A percentile compares a stretch with the other conserved stretches of the same genome.
Conservation (phyloP, 2,888 invertebrate species). For the Cynaeus angustus region DNA sequence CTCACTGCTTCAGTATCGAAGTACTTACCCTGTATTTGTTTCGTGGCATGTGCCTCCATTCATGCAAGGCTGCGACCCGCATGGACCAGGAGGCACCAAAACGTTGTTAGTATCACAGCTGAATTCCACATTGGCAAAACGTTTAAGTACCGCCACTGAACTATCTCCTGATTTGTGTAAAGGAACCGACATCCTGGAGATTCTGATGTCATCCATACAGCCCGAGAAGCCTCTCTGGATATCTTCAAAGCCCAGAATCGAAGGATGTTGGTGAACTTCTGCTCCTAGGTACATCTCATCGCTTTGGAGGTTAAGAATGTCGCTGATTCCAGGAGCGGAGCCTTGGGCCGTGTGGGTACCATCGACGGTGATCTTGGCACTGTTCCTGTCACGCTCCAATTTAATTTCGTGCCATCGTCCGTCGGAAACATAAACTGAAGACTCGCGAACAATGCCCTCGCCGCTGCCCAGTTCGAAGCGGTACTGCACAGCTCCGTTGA, state of each 20-base stretch:
- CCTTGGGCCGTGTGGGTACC: slow-evolving; percentile 82
- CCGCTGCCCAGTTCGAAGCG: slow-evolving; percentile 95
- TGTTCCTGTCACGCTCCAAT: slow-evolving; percentile 87
- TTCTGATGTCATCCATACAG: slow-evolving; percentile 90
- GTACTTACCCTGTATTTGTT: slow-evolving; percentile 67
- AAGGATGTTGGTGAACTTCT: slow-evolving; percentile 84
- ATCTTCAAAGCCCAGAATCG: slow-evolving; percentile 81
- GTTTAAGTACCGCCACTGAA: slow-evolving; percentile 78
- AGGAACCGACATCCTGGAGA: slow-evolving; percentile 85
- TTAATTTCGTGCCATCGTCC: slow-evolving; percentile 89
- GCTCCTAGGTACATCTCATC: slow-evolving; percentile 91
- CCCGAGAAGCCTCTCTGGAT: slow-evolving; percentile 90
- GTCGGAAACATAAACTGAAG: slow-evolving; percentile 85
- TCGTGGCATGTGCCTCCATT: slow-evolving; percentile 83
- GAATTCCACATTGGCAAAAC: slow-evolving; percentile 82
- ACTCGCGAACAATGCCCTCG: slow-evolving; percentile 86
- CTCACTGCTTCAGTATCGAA: too few species aligned
- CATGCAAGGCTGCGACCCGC: slow-evolving; percentile 85
- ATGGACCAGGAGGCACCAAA: slow-evolving; percentile 78
- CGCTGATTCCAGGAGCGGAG: slow-evolving; percentile 86
- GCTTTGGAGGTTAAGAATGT: slow-evolving; percentile 88
- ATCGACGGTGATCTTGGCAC: slow-evolving; percentile 86
- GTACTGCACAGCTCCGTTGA: slow-evolving; percentile 90
- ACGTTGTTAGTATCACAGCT: slow-evolving; percentile 77
- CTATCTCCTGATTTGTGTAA: slow-evolving; percentile 80